phyloP scores from a whole-genome alignment of 2,888 invertebrate species.

The Hypselothyrea guttata region DNA sequence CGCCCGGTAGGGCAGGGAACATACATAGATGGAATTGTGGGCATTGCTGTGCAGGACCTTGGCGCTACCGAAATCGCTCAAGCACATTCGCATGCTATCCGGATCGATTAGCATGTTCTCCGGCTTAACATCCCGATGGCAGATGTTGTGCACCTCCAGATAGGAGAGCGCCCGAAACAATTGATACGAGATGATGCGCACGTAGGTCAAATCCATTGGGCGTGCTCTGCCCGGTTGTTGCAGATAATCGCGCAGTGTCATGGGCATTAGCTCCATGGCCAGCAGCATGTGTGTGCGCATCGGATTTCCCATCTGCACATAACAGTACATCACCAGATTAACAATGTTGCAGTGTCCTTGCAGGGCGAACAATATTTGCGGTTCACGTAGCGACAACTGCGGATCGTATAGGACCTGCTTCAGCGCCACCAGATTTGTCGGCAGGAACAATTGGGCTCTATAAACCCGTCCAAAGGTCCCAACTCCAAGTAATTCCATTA shows the following conservation, averaged over 20 bases:
- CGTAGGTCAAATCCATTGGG: constrained; percentile 99
- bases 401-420: constrained; percentile 99
- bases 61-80: constrained; percentile 99
- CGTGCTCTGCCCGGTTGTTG: constrained; percentile 91
- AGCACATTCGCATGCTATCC: constrained; percentile 96
- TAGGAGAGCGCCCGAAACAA: constrained; percentile 99
- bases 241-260: constrained; percentile 85
- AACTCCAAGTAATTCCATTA: constrained; percentile 94
- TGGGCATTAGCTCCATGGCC: constrained; percentile 99
- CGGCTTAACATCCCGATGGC: constrained; percentile 99
- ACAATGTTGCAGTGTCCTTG: constrained; percentile 99
- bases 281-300: constrained; percentile 95
- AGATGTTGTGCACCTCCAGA: constrained; percentile 98
- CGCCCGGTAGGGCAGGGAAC: constrained; percentile 98
- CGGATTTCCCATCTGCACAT: constrained; percentile 99
- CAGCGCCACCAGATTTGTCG: constrained; percentile 97
- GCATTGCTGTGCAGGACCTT: constrained; percentile 96
- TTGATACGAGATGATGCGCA: constrained; percentile 99
- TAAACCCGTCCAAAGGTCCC: constrained; percentile 99
- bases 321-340: constrained; percentile 99
- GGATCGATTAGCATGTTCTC: constrained; percentile 98
- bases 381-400: constrained; percentile 90
- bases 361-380: constrained; percentile 98
- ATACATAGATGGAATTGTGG: constrained; percentile 98
- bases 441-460: constrained; percentile 88